These are phyloP conservation scores for Gymnoscopelus braueri DNA, from an alignment of 2,797 vertebrate genomes.

Conservation along the genomic window DNA sequence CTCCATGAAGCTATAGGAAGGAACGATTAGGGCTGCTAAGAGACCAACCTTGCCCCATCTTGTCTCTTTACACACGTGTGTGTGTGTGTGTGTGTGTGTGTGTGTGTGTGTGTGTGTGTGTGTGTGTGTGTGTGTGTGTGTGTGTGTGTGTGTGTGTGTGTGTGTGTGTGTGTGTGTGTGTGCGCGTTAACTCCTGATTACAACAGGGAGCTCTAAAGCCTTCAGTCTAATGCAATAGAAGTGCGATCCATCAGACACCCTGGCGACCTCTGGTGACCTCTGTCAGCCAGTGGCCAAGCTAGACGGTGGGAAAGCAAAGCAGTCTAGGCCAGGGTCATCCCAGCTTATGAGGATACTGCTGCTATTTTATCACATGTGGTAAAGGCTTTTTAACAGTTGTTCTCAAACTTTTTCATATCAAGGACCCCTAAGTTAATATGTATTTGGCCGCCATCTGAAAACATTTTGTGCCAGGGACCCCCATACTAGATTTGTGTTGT, in stretches of 20 bases:
- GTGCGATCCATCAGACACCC: conserved; percentile 25
- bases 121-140: conserved; percentile 26
- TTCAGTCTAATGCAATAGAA: conserved; percentile 24
- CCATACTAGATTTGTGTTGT: too few species aligned
- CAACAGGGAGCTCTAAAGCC: not conserved
- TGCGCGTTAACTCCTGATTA: conserved; percentile 45
- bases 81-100: too few species aligned
- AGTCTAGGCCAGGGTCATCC: too few species aligned
- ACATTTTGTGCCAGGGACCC: too few species aligned
- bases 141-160: conserved; percentile 26
- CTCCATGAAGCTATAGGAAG: conserved; percentile 37
- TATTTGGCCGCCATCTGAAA: too few species aligned
- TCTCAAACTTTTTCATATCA: too few species aligned
- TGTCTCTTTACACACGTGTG: not conserved
- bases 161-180: conserved; percentile 10
- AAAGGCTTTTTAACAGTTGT: too few species aligned
- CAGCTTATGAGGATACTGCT: too few species aligned
- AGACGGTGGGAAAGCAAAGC: conserved; percentile 56
- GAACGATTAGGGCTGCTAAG: conserved; percentile 73
- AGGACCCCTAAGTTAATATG: too few species aligned
- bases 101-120: too few species aligned
- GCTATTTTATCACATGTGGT: too few species aligned
- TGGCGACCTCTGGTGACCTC: not conserved
- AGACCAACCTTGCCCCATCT: conserved; percentile 44
- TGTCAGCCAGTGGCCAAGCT: conserved; percentile 19